Percentiles rank a stretch among this genome's conserved stretches.
Conservation (phyloP, 2,888 invertebrate genomes). For the Lasioglossum morio region DNA sequence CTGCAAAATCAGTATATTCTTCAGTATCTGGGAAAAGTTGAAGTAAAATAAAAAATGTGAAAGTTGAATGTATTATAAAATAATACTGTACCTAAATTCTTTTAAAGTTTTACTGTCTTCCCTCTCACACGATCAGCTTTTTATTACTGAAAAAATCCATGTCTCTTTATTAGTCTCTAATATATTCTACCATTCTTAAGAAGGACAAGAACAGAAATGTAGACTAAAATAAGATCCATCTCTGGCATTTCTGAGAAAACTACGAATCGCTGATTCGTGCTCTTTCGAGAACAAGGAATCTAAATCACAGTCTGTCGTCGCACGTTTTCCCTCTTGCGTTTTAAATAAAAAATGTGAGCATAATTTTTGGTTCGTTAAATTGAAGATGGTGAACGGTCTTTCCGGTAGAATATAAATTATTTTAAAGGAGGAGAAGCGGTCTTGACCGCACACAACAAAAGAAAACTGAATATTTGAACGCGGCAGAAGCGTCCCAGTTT, state of each 20-base stretch:
- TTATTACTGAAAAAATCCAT: background rate
- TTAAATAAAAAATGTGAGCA: background rate
- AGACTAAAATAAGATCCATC: background rate
- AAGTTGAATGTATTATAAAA: background rate
- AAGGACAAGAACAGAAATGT: background rate
- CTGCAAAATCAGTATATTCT: background rate
- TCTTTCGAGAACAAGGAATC: background rate
- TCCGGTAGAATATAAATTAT: constrained; percentile 38
- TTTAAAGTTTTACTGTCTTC: background rate
- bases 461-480: constrained; percentile 46
- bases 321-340: background rate
- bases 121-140: background rate
- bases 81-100: background rate
- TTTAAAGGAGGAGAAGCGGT: constrained; percentile 38
- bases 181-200: background rate
- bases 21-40: background rate
- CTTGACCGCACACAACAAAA: constrained; percentile 38
- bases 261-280: background rate
- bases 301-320: background rate
- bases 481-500: constrained; percentile 41
- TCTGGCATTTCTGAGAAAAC: background rate
- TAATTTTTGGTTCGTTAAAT: constrained; percentile 40
- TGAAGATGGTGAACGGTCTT: constrained; percentile 8
- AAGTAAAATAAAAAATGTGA: background rate
- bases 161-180: background rate